Conservation (phyloP, 2,888 invertebrate species). For the Sarcophaga carnaria region DNA sequence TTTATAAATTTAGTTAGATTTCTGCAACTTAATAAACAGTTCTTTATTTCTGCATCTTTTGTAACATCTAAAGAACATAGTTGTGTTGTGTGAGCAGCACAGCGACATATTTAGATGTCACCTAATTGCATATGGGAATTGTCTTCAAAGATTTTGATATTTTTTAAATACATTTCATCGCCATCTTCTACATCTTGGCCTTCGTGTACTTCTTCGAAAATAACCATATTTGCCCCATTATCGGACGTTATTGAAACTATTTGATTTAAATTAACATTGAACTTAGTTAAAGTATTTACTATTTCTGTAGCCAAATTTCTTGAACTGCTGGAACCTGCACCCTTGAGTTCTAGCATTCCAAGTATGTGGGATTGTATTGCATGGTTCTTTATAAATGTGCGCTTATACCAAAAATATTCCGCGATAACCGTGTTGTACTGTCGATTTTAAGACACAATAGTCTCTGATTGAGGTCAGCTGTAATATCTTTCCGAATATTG, state of each 20-base stretch:
- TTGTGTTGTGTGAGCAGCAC: conserved; percentile 65
- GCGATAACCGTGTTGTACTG: conserved; percentile 4
- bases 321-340: conserved; percentile 29
- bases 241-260: conserved; percentile 63
- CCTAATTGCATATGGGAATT: neutral
- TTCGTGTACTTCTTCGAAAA: conserved; percentile 44
- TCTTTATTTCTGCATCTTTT: conserved; percentile 25
- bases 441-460: neutral
- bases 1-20: conserved; percentile 46
- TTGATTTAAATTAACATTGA: conserved; percentile 58
- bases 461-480: neutral
- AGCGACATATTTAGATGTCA: conserved; percentile 54
- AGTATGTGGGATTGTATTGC: conserved; percentile 25
- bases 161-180: conserved; percentile 31
- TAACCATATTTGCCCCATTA: conserved; percentile 62
- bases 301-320: conserved; percentile 49
- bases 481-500: conserved; percentile 28
- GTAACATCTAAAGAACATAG: conserved; percentile 61
- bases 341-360: conserved; percentile 64
- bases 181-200: conserved; percentile 6
- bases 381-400: too few relatives aligned
- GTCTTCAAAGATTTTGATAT: conserved; percentile 7
- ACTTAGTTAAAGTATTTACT: conserved; percentile 40
- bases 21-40: conserved; percentile 25
- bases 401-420: conserved; percentile 31